Evolutionary conservation across 2,888 invertebrate species (phyloP).

Genomic region (Timandra comae): DNA sequence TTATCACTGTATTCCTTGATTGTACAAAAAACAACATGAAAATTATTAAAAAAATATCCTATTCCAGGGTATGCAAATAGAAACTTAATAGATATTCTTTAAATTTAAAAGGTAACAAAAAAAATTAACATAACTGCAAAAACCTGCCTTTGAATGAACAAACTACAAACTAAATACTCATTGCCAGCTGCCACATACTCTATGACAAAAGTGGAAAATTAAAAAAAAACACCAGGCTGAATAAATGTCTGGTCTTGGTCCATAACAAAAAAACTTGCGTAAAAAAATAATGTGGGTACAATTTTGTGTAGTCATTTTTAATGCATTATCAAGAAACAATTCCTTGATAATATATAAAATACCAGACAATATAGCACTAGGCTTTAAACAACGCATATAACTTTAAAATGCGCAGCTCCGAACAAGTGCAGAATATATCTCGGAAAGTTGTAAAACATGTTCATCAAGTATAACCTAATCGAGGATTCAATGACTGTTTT

Average conservation of each 20-base stretch:
- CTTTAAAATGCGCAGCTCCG: conserved; percentile 49
- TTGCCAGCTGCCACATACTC: too few species aligned
- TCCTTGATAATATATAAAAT: conserved; percentile 4
- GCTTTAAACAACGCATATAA: conserved; percentile 47
- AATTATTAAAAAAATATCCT: too few species aligned
- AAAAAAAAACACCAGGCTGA: neutral
- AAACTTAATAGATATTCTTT: too few species aligned
- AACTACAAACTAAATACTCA: too few species aligned
- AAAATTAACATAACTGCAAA: too few species aligned
- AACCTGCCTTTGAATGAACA: too few species aligned
- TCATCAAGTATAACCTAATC: neutral
- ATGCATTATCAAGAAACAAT: conserved; percentile 1
- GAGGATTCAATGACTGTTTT: neutral
- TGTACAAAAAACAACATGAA: too few species aligned
- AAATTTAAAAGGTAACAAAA: too few species aligned
- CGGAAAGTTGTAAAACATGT: too few species aligned
- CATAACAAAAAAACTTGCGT: neutral
- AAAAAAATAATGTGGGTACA: conserved; percentile 1
- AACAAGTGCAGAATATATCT: conserved; percentile 51
- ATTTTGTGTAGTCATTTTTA: neutral
- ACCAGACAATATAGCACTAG: conserved; percentile 33
- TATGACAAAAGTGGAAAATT: neutral
- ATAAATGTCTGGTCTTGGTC: neutral
- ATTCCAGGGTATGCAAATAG: too few species aligned
- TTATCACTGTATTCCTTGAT: too few species aligned